phyloP scores from a whole-genome alignment of 2,113 vertebrate species.

The Pandion haliaetus region DNA sequence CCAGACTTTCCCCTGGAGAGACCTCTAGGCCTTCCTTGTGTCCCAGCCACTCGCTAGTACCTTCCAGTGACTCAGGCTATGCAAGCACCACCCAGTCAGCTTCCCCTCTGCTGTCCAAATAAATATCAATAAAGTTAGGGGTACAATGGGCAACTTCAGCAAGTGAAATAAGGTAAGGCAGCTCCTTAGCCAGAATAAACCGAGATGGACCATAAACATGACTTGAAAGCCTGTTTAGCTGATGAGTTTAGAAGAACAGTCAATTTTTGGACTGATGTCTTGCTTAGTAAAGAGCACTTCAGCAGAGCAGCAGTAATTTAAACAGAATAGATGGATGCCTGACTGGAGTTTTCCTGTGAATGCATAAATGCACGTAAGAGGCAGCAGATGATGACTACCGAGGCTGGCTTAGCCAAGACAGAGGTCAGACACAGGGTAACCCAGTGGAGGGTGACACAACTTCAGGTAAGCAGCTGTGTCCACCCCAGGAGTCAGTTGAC shows the following conservation, averaged over 20 bases:
- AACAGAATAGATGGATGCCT: background rate
- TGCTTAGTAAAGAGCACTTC: background rate
- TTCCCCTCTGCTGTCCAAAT: background rate
- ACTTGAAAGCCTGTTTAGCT: background rate
- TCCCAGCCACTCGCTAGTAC: background rate
- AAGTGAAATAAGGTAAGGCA: background rate
- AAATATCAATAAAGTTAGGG: background rate
- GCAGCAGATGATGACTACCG: background rate
- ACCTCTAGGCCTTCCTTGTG: background rate
- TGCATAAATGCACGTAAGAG: background rate
- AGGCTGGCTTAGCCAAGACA: background rate
- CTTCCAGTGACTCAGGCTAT: background rate
- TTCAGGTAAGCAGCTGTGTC: background rate
- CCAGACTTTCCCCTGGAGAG: background rate
- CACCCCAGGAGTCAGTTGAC: background rate
- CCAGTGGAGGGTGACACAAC: background rate
- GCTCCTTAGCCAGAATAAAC: background rate
- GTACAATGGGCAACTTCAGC: background rate
- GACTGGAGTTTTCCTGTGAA: background rate
- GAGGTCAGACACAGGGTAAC: background rate
- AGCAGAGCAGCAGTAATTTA: background rate
- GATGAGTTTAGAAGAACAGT: background rate
- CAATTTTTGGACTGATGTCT: background rate
- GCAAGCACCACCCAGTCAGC: background rate
- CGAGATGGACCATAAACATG: background rate